phyloP scores from a whole-genome alignment of 2,888 invertebrate species.

The Orthosia incerta region DNA sequence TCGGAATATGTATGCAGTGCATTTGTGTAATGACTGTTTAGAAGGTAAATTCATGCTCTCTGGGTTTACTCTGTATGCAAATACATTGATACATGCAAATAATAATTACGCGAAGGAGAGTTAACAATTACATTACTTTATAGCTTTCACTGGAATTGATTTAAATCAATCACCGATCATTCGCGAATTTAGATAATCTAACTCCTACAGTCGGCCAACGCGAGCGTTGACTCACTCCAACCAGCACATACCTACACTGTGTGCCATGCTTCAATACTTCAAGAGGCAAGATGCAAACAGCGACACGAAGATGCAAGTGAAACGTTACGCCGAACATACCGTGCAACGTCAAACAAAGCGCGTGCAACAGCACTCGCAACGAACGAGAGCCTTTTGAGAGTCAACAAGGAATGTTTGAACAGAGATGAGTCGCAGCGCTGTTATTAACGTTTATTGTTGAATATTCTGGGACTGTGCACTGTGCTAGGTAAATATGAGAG shows the following conservation, averaged over 20 bases:
- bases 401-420: constrained; percentile 37
- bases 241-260: not conserved
- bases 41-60: not conserved
- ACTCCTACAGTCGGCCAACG: not conserved
- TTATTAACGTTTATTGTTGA: constrained; percentile 34
- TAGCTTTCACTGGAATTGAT: too few species aligned
- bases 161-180: too few species aligned
- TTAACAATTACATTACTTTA: not conserved
- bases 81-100: not conserved
- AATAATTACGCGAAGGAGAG: not conserved
- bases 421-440: constrained; percentile 26
- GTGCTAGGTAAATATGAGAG: constrained; percentile 2
- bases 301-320: constrained; percentile 20
- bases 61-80: not conserved
- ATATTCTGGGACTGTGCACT: constrained; percentile 13
- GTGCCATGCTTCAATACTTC: constrained; percentile 25
- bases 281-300: constrained; percentile 39
- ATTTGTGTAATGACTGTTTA: constrained; percentile 22
- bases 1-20: constrained; percentile 17
- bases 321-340: constrained; percentile 17
- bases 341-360: constrained; percentile 50
- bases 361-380: constrained; percentile 32
- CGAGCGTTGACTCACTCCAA: not conserved
- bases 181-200: not conserved
- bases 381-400: constrained; percentile 38